Base-by-base conservation (phyloP, 2,888 invertebrate species). In the Plebejus melissa region DNA sequence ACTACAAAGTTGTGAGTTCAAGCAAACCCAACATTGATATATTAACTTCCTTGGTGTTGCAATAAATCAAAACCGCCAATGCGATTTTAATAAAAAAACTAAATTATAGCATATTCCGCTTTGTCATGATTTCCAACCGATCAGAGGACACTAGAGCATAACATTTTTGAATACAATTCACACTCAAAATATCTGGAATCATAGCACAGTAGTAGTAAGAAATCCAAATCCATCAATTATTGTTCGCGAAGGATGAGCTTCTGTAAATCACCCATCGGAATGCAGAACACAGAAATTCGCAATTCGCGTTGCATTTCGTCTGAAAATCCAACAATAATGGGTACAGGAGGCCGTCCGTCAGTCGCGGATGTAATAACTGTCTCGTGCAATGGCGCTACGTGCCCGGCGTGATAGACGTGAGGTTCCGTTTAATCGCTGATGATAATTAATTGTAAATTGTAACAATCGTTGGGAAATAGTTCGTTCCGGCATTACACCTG, bases 361-460 rank as follows among this genome's bases (percentile, higher is more conserved):
- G 54, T 36, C 28, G 50, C 16, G 72, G 28, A 6, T 32, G 54
- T 54, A 72, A 72, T 72, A 72, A 50, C 72, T 72, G 72, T 72
- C 72, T 50, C 28, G 72, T 4, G 41, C 22, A 71, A 71, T 28
- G 71, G 41, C 71, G 32, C 65, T 65, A 65, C 65, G 65, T 65
- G 65, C 65, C 9, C 32, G 32, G 32, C 65, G 22, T 13, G 65
- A 65, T 13, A 32, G 65, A 70, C 70, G 70, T 70, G 70, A 70
- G 70, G 70, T 70, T 70, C 28, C 70, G 65, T 65, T 65, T 32
- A 65, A 65, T 65, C 65, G 65, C 65, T 36, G 65, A 36, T 65
- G 65, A 65, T 65, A 65, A 65, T 65, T 65, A 65, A 65, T 65
- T 65, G 65, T 65, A 22, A 65, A 65, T 65, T 65, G 65, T 65